Evolutionary conservation across 2,888 invertebrate genomes (phyloP).

Genomic region (Apamea sordens): DNA sequence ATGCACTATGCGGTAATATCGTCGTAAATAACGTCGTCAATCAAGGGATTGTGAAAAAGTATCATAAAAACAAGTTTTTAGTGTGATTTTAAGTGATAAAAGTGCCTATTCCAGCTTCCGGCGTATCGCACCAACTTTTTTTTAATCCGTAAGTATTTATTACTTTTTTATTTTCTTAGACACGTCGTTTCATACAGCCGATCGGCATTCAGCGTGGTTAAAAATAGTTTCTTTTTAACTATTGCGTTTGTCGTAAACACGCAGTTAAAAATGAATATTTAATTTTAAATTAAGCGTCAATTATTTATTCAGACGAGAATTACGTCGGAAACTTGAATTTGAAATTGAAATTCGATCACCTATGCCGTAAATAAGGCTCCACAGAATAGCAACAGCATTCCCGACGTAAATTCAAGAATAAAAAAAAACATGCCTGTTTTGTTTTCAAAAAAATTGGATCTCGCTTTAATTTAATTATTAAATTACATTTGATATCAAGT

Average conservation of each 20-base stretch:
- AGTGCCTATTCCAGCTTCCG: slow-evolving; percentile 64
- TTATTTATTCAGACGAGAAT: slow-evolving; percentile 15
- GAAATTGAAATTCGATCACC: slow-evolving; percentile 27
- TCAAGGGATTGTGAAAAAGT: slow-evolving; percentile 71
- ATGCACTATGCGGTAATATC: slow-evolving; percentile 77
- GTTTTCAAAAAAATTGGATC: slow-evolving; percentile 2
- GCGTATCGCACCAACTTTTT: slow-evolving; percentile 62
- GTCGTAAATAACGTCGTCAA: slow-evolving; percentile 76
- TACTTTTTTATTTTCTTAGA: slow-evolving; percentile 69
- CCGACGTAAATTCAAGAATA: rapidly evolving
- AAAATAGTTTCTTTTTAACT: slow-evolving; percentile 73
- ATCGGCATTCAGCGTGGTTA: slow-evolving; percentile 72
- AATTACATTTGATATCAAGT: neutral
- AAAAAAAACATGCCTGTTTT: neutral
- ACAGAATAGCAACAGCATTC: neutral
- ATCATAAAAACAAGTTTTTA: slow-evolving; percentile 74
- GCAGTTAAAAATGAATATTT: slow-evolving; percentile 1
- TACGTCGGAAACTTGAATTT: slow-evolving; percentile 5
- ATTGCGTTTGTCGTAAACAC: slow-evolving; percentile 28
- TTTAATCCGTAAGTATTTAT: slow-evolving; percentile 76
- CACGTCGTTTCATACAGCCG: slow-evolving; percentile 72
- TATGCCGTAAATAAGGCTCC: slow-evolving; percentile 5
- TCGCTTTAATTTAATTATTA: neutral
- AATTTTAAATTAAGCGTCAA: neutral
- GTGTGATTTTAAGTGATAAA: slow-evolving; percentile 82